Evolutionary conservation across 2,113 vertebrate species (phyloP).

Genomic region (Microcebus griseorufus): DNA sequence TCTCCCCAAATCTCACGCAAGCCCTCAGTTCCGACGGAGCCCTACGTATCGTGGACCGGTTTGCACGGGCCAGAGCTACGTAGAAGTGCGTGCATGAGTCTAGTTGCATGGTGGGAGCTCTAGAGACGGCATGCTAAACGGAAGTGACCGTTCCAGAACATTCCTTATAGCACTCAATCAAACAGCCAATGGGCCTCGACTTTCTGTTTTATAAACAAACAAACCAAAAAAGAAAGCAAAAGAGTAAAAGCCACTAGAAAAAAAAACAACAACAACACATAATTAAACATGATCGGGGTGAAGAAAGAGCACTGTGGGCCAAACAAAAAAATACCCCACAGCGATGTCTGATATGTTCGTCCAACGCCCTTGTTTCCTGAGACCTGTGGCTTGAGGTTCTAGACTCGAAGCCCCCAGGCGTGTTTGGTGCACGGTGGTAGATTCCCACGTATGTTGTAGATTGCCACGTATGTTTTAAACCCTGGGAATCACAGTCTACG

Average conservation of each 20-base stretch:
- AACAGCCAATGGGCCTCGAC: slow-evolving; percentile 73
- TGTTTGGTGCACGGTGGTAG: neutral
- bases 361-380: neutral
- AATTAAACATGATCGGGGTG: slow-evolving; percentile 79
- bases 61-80: neutral
- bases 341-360: neutral
- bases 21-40: neutral
- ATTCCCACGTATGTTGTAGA: neutral
- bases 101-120: neutral
- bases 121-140: neutral
- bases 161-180: slow-evolving; percentile 71
- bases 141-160: neutral
- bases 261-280: slow-evolving; percentile 45
- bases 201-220: slow-evolving; percentile 77
- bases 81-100: neutral
- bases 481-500: neutral
- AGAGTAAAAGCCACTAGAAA: neutral
- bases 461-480: neutral
- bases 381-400: neutral
- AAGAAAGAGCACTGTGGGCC: slow-evolving; percentile 63
- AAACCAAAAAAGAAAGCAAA: slow-evolving; percentile 80
- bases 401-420: fast-evolving
- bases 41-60: neutral
- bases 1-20: neutral
- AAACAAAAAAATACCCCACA: neutral